Base-by-base conservation (phyloP, 2,797 vertebrate species). In the Galago senegalensis region DNA sequence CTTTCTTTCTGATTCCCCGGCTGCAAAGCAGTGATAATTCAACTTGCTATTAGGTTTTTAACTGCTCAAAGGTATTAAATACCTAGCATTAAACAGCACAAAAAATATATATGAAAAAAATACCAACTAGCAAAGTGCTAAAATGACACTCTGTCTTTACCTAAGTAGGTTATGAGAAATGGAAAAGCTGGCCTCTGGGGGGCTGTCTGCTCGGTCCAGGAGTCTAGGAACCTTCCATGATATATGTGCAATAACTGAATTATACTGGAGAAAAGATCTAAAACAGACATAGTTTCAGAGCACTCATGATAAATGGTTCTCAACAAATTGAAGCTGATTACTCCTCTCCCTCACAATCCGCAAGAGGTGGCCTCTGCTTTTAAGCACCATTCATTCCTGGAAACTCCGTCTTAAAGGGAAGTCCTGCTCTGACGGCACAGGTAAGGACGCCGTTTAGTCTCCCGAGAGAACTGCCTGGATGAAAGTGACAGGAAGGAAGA, bases 311-410 rank as follows among this genome's bases (percentile, higher is more conserved):
- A 91, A 93, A 97, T 95, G 94, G 72, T 75, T 97, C 88, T 95
- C 91, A 93, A 49, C 89, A 94, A 95, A 93, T 95, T 87, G 80
- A 82, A 91, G 77, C 95, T 97, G 93, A 93, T 95, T 70, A 70
- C 85, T 94, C 79, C 91, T 89, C 80, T 96, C 67, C 40, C 80
- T 91, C 3, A 0, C 43, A 21, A 79, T 87, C 83, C 75, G 63
- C 80, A 61, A 80, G 91, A 95, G 90, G 96, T 81, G 91, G 76
- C 72, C 83, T 94, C 95, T 63, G 86, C 97, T 96, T 95, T 96
- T 65, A 94, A 97, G 93, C 49, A 29, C 16, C n/a, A 46, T 81
- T 87, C 83, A 14, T 97, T 97, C 96, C 97, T 96, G 96, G 95
- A 96, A 97, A 93, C 37, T 31, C 87, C 84, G 84, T 56, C 80